Base-by-base conservation (phyloP, 37 sponge, comb jelly and placozoan genomes). In the Petrosia ficiformis region DNA sequence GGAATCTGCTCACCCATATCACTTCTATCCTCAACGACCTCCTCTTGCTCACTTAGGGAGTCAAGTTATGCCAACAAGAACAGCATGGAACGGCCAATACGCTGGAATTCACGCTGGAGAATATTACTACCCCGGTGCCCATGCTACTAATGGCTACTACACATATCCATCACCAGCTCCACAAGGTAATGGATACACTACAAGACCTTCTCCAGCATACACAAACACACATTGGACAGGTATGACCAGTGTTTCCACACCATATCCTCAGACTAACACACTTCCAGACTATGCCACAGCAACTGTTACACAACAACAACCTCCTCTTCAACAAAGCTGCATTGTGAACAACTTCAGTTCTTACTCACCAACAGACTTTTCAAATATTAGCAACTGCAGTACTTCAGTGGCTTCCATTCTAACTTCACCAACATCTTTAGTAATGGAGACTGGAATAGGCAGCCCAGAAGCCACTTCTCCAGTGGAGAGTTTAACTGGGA, bases 401-500 rank as follows among this genome's bases (percentile, higher is more conserved):
- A 61, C 28, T 22, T n/a, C 63, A 8, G 25, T 11, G 6, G 63
- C 28, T 5, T n/a, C 63, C 26, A 22, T 61, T 29, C 63, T 61
- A 26, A 11, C 63, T 22, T n/a, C 63, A 26, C 63, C 63, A 26
- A 11, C 63, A 61, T 61, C 63, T 61, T 22, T 26, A 11, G 28
- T 11, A 24, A 26, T 61, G 28, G 63, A 61, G 5, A 19, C 73
- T 21, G 59, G 67, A 0, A 44, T 80, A 38, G 84, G 77, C 52
- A 84, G 84, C 54, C 84, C 84, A 2, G 42, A 60, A 22, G 75
- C 81, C 11, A 70, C 66, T 22, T 86, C 86, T 26, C 86, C 86
- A 0, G 81, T 80, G 2, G 86, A 71, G 22, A 86, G 86, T 54
- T 71, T 86, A 0, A 57, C 72, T n/a, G 72, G 66, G 22, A 70